These are phyloP conservation scores for Polymixis flavicincta DNA, from an alignment of 2,888 invertebrate species.

Conservation along the genomic window DNA sequence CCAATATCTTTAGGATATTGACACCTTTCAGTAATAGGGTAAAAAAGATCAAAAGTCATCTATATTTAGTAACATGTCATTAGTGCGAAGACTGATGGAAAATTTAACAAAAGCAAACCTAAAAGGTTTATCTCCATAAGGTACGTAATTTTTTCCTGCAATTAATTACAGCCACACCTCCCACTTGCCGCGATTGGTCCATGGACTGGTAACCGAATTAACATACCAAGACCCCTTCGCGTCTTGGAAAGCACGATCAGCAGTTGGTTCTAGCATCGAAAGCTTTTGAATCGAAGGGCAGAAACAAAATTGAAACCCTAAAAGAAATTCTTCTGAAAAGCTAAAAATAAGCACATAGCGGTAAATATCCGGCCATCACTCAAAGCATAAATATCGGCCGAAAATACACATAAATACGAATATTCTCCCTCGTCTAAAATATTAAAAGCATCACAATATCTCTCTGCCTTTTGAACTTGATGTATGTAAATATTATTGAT, in stretches of 20 bases:
- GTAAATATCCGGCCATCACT: conserved; percentile 11
- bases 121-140: neutral
- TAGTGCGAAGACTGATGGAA: neutral
- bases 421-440: conserved; percentile 18
- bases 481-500: conserved; percentile 45
- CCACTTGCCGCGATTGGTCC: too few relatives aligned
- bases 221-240: too few relatives aligned
- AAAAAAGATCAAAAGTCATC: neutral
- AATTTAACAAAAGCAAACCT: neutral
- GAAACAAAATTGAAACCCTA: neutral
- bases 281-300: neutral
- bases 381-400: conserved; percentile 18
- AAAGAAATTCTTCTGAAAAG: neutral
- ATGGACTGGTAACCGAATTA: too few relatives aligned
- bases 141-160: neutral
- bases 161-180: too few relatives aligned
- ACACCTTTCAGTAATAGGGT: conserved; percentile 20
- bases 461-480: conserved; percentile 35
- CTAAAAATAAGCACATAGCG: conserved; percentile 4
- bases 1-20: neutral
- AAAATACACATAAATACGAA: conserved; percentile 17
- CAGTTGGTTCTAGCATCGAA: neutral
- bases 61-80: neutral
- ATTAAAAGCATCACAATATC: conserved; percentile 22
- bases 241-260: too few relatives aligned